A percentile compares a stretch with the other conserved stretches of the same genome.
Conservation (phyloP, 2,797 vertebrate genomes). For the Dermochelys coriacea region DNA sequence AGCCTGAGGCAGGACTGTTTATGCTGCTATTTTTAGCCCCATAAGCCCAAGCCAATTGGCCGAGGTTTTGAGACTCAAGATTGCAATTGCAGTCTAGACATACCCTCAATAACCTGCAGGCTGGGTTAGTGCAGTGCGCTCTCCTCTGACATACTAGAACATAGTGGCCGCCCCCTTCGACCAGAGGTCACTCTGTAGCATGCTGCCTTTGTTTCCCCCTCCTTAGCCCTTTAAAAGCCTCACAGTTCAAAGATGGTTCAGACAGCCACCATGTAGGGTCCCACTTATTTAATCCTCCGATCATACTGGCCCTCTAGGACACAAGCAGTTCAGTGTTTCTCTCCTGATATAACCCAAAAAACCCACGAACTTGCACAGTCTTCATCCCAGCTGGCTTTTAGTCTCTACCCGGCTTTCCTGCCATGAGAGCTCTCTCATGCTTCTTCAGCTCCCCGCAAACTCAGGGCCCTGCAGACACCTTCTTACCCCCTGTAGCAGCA, state of each 20-base stretch:
- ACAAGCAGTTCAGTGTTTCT: not conserved
- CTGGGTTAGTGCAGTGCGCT: fast-evolving
- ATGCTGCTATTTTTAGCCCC: not conserved
- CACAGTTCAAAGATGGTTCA: not conserved
- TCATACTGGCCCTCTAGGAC: not conserved
- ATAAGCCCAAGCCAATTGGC: not conserved
- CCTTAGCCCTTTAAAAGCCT: not conserved
- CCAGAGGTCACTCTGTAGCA: not conserved
- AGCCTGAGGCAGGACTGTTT: not conserved
- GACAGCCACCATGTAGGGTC: not conserved
- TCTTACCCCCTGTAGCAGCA: not conserved
- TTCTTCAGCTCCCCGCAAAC: too few relatives aligned
- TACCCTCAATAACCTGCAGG: not conserved
- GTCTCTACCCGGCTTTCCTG: not conserved
- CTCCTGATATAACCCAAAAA: not conserved
- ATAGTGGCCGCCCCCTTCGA: not conserved
- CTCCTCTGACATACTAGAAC: not conserved
- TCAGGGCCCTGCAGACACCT: not conserved
- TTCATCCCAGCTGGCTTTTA: not conserved
- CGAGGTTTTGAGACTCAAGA: not conserved
- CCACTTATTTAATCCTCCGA: not conserved
- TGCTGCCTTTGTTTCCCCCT: not conserved
- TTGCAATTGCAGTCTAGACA: not conserved
- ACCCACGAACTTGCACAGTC: not conserved
- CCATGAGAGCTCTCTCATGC: not conserved